Conservation (phyloP, 2,888 invertebrate genomes). For the Idaea dimidiata region DNA sequence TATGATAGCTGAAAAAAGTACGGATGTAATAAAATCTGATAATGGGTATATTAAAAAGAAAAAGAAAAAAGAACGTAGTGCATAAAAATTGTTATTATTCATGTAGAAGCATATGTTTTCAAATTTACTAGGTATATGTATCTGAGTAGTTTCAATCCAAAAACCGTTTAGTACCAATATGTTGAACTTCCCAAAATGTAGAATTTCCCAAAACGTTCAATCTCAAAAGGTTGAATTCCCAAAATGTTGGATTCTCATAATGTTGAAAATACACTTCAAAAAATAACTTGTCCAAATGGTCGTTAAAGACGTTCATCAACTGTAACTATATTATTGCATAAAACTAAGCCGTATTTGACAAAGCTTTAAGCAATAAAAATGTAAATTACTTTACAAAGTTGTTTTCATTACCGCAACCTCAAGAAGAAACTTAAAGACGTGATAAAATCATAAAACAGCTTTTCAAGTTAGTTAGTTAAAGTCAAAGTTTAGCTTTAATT, state of each 20-base stretch:
- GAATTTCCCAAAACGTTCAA: no score
- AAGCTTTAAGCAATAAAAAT: background rate
- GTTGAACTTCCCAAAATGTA: no score
- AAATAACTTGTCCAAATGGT: background rate
- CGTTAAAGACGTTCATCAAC: background rate
- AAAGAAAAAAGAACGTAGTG: constrained; percentile 6
- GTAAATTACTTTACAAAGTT: background rate
- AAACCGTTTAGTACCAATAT: no score
- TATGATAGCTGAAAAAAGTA: constrained; percentile 83
- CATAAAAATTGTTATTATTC: no score
- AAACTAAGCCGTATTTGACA: background rate
- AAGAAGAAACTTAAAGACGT: background rate
- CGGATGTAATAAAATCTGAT: constrained; percentile 77
- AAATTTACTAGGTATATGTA: no score
- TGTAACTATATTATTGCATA: background rate
- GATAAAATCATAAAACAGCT: background rate
- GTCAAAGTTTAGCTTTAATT: background rate
- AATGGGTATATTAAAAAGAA: constrained; percentile 12
- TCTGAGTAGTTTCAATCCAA: no score
- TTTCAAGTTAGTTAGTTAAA: background rate
- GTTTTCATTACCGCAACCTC: background rate
- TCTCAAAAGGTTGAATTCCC: no score
- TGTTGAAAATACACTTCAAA: no score
- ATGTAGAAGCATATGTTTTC: no score
- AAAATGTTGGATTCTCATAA: no score